Percentiles rank a stretch among this genome's conserved stretches.
Evolutionary conservation across 2,113 vertebrate species (phyloP).

Genomic region (Phrynocephalus versicolor): DNA sequence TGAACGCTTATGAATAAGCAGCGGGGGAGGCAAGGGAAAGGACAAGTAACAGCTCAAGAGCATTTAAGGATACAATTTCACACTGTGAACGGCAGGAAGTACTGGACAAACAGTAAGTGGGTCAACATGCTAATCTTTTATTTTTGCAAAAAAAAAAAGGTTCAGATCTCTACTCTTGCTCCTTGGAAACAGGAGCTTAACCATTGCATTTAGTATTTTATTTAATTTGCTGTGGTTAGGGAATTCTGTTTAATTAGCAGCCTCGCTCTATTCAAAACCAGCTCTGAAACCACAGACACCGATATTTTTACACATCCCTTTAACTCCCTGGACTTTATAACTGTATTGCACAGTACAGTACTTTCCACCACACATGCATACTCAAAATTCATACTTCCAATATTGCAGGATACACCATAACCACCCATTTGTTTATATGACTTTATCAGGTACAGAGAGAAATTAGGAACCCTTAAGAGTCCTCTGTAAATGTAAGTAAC

Average conservation of each 20-base stretch:
- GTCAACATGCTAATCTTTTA: slow-evolving; percentile 14
- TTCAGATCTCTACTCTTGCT: background rate
- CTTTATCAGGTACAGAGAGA: background rate
- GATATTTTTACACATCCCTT: background rate
- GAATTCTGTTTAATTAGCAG: background rate
- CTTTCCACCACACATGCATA: background rate
- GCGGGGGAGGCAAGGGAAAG: no score
- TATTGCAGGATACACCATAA: background rate
- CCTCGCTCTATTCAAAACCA: background rate
- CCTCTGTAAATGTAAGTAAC: background rate
- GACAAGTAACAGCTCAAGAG: background rate
- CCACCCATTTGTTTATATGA: no score
- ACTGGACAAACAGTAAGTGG: background rate
- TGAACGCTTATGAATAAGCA: slow-evolving; percentile 31
- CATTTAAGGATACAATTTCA: slow-evolving; percentile 6
- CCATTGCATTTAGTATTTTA: slow-evolving; percentile 1
- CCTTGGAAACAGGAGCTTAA: slow-evolving; percentile 3
- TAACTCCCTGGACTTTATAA: background rate
- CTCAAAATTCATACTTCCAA: background rate
- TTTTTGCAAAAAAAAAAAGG: slow-evolving; percentile 16
- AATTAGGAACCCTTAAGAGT: background rate
- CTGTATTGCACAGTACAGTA: no score
- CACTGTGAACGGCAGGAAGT: background rate
- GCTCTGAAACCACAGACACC: slow-evolving; percentile 2
- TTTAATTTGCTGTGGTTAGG: background rate